Percentiles rank a stretch among this genome's conserved stretches.
Conservation (phyloP, 2,113 vertebrate genomes). For the Cygnus buccinator region DNA sequence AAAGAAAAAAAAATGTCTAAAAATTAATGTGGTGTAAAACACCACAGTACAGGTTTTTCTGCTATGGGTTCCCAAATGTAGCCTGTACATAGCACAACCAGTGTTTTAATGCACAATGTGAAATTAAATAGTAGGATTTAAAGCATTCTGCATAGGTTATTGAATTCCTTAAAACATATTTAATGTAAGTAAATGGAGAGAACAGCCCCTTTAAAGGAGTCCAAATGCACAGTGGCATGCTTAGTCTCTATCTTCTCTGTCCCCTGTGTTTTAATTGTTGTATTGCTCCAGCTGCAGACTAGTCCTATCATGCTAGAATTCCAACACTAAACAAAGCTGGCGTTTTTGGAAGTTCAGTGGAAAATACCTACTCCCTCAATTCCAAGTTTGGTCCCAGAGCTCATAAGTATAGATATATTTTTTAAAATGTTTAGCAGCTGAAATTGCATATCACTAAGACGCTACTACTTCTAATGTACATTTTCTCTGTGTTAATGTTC, state of each 20-base stretch:
- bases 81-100: not conserved
- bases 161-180: not conserved
- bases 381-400: not conserved
- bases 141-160: not conserved
- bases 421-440: not conserved
- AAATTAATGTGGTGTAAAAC: not conserved
- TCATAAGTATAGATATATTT: not conserved
- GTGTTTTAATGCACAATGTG: not conserved
- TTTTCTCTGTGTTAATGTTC: not conserved
- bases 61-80: not conserved
- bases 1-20: not conserved
- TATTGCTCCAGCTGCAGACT: not conserved
- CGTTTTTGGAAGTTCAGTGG: not conserved
- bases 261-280: not conserved
- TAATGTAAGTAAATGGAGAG: not conserved
- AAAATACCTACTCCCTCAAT: not conserved
- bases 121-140: not conserved
- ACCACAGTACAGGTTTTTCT: not conserved
- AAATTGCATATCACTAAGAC: not conserved
- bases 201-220: not conserved
- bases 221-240: not conserved
- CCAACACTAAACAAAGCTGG: not conserved
- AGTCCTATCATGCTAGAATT: not conserved
- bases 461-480: not conserved
- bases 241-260: not conserved